phyloP scores from a whole-genome alignment of 2,888 invertebrate species.

The Rhagonycha lutea region DNA sequence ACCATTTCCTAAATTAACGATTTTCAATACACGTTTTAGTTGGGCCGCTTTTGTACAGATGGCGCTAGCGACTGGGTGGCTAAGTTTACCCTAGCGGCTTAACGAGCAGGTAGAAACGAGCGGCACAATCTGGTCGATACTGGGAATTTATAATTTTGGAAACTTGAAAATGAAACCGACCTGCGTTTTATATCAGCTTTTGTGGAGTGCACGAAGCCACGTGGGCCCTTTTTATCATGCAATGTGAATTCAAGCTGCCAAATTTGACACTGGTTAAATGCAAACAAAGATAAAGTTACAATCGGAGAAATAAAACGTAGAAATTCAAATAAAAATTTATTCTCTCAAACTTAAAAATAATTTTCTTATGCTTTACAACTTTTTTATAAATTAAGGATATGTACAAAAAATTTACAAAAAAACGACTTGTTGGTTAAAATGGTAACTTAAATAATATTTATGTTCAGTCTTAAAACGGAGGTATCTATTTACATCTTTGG shows the following conservation, averaged over 20 bases:
- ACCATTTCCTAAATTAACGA: constrained; percentile 2
- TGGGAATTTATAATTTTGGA: neutral
- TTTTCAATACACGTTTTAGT: neutral
- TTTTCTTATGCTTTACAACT: neutral
- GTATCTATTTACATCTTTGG: constrained; percentile 22
- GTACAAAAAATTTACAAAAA: neutral
- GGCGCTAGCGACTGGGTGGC: constrained; percentile 10
- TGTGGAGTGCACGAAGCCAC: neutral
- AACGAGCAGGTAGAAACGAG: neutral
- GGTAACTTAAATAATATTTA: constrained; percentile 28
- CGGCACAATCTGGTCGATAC: neutral
- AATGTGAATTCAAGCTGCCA: neutral
- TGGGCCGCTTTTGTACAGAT: neutral
- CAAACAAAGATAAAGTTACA: too few relatives aligned
- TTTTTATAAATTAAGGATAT: neutral
- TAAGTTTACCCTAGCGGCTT: neutral
- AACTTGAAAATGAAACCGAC: neutral
- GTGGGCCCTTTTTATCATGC: neutral
- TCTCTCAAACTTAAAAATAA: neutral
- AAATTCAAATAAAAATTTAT: too few relatives aligned
- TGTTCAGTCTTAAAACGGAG: constrained; percentile 33
- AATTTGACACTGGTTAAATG: neutral
- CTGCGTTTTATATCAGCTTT: neutral
- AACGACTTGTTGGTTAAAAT: neutral
- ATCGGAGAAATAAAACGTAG: too few relatives aligned